Percentiles rank a stretch among this genome's conserved stretches.
phyloP scores from a whole-genome alignment of 2,113 vertebrate genomes.

The Mastomys natalensis region DNA sequence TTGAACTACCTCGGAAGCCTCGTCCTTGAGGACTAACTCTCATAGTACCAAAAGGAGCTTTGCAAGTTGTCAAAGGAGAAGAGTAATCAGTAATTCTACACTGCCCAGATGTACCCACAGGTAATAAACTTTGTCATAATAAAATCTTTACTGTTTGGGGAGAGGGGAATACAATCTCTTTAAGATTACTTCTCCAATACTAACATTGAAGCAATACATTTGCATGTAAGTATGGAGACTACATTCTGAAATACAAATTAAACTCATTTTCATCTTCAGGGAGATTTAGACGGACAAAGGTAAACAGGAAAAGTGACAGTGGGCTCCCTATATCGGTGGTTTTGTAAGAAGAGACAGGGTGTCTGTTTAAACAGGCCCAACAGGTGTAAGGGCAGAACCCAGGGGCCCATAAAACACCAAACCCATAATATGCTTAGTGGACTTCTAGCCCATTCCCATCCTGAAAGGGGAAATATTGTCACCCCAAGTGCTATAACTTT shows the following conservation, averaged over 20 bases:
- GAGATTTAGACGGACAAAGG: not conserved
- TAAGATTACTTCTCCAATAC: slow-evolving; percentile 28
- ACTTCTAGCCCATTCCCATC: not conserved
- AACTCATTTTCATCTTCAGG: not conserved
- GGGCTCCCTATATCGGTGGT: not conserved
- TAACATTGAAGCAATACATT: not conserved
- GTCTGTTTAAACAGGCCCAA: not conserved
- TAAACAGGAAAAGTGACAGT: not conserved
- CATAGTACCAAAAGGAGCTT: not conserved
- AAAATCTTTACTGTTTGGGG: not conserved
- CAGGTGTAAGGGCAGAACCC: not conserved
- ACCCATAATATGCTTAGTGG: not conserved
- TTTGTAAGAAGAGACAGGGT: not conserved
- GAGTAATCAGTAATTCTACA: not conserved
- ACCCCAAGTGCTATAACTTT: not conserved
- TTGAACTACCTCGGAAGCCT: too few relatives aligned
- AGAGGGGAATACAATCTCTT: not conserved
- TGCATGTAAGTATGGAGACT: not conserved
- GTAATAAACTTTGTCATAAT: not conserved
- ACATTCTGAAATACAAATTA: not conserved
- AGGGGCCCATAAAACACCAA: not conserved
- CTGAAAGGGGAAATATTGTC: not conserved
- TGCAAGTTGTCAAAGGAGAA: not conserved
- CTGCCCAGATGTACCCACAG: not conserved
- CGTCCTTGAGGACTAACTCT: too few relatives aligned